Evolutionary conservation across 92 coral and sea anemone species (phyloP).

Genomic region (Parazoanthus atlanticus): DNA sequence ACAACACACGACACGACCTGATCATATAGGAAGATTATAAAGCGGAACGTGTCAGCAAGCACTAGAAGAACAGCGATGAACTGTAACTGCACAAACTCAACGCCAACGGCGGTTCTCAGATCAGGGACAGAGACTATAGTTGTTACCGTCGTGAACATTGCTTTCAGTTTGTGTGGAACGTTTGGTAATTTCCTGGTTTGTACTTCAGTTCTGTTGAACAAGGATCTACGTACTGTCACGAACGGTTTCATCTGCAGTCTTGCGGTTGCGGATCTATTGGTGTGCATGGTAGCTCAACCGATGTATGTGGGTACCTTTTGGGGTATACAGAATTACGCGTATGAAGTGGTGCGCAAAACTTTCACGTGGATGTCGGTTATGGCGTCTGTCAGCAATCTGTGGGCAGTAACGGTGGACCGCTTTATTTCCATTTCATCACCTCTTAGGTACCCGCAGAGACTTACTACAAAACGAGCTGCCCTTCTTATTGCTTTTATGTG

Average conservation of each 20-base stretch:
- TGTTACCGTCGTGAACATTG: conserved; percentile 72
- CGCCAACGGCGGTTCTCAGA: conserved; percentile 28
- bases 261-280: conserved; percentile 89
- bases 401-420: conserved; percentile 90
- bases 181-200: conserved; percentile 82
- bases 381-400: conserved; percentile 87
- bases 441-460: conserved; percentile 66
- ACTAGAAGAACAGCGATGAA: conserved; percentile 3
- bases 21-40: background rate
- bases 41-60: background rate
- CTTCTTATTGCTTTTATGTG: conserved; percentile 66
- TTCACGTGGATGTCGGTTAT: conserved; percentile 85
- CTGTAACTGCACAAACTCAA: conserved; percentile 26
- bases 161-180: conserved; percentile 78
- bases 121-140: conserved; percentile 57
- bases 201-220: conserved; percentile 61
- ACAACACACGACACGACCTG: background rate
- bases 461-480: conserved; percentile 59
- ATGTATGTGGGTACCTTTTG: conserved; percentile 77
- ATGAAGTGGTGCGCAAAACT: conserved; percentile 60
- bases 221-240: conserved; percentile 72
- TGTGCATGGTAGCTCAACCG: conserved; percentile 86
- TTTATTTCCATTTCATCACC: conserved; percentile 83
- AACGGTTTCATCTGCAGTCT: conserved; percentile 85
- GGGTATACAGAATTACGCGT: conserved; percentile 51